These are phyloP conservation scores for Cryptus armator DNA, from an alignment of 2,888 invertebrate genomes.

Conservation along the genomic window DNA sequence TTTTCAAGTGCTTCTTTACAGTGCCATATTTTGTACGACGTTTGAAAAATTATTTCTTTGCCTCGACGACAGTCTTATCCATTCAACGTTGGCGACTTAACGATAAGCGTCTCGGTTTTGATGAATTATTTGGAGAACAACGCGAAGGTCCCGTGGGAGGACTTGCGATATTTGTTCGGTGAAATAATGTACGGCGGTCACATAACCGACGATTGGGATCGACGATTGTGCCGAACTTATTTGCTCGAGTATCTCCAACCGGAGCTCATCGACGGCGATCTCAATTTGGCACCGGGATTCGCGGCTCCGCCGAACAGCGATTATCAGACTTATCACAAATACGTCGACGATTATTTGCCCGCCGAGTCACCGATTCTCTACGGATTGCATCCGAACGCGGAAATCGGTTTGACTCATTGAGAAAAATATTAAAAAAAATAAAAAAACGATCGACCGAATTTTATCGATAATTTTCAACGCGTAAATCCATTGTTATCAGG, in stretches of 20 bases:
- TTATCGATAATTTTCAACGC: conserved; percentile 6
- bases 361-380: conserved; percentile 96
- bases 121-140: conserved; percentile 97
- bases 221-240: conserved; percentile 94
- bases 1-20: not conserved
- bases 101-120: conserved; percentile 96
- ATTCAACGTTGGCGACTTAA: conserved; percentile 94
- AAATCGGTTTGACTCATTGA: conserved; percentile 89
- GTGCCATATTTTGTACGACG: not conserved
- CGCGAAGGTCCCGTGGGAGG: conserved; percentile 96
- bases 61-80: conserved; percentile 86
- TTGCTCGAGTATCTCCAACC: conserved; percentile 95
- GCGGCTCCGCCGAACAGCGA: conserved; percentile 95
- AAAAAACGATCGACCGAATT: not conserved
- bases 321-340: conserved; percentile 94
- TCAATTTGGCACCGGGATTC: conserved; percentile 93
- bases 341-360: conserved; percentile 95
- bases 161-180: conserved; percentile 96
- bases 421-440: not conserved
- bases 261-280: conserved; percentile 95
- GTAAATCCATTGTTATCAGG: conserved; percentile 70
- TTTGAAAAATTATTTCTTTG: not conserved
- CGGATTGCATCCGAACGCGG: conserved; percentile 97
- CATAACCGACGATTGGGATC: conserved; percentile 98
- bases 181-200: conserved; percentile 99